A percentile compares a stretch with the other conserved stretches of the same genome.
These are phyloP conservation scores for Tachuris rubrigastra DNA, from an alignment of 2,113 vertebrate species.

Conservation along the genomic window DNA sequence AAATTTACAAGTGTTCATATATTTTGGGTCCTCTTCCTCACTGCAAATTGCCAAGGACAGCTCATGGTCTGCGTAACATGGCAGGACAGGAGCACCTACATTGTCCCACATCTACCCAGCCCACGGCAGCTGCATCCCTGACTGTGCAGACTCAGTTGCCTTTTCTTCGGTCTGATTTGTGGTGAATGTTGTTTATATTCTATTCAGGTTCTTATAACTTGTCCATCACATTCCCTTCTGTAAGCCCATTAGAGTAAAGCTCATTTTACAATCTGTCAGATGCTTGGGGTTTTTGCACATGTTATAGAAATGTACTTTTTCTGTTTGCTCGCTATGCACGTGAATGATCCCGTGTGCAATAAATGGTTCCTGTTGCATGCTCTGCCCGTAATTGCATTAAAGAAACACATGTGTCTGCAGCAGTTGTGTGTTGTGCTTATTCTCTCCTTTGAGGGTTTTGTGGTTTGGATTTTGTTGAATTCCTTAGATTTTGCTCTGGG, in stretches of 20 bases:
- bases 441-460: conserved; percentile 15
- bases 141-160: background rate
- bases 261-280: background rate
- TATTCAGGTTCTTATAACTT: background rate
- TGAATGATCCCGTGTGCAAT: conserved; percentile 2
- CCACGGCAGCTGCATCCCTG: background rate
- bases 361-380: background rate
- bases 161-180: background rate
- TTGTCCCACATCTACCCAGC: background rate
- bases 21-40: background rate
- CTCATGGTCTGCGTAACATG: background rate
- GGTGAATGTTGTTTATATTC: background rate
- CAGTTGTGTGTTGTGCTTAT: background rate
- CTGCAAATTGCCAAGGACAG: background rate
- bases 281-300: background rate
- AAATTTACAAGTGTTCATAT: background rate
- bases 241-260: background rate
- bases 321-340: background rate
- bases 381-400: conserved; percentile 33
- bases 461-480: conserved; percentile 23
- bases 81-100: background rate
- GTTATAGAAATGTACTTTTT: background rate
- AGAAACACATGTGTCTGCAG: conserved; percentile 8
- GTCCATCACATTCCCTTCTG: background rate
- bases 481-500: background rate